A percentile compares a stretch with the other conserved stretches of the same genome.
phyloP scores from a whole-genome alignment of 2,113 vertebrate species.

The Gorsachius goisagi region DNA sequence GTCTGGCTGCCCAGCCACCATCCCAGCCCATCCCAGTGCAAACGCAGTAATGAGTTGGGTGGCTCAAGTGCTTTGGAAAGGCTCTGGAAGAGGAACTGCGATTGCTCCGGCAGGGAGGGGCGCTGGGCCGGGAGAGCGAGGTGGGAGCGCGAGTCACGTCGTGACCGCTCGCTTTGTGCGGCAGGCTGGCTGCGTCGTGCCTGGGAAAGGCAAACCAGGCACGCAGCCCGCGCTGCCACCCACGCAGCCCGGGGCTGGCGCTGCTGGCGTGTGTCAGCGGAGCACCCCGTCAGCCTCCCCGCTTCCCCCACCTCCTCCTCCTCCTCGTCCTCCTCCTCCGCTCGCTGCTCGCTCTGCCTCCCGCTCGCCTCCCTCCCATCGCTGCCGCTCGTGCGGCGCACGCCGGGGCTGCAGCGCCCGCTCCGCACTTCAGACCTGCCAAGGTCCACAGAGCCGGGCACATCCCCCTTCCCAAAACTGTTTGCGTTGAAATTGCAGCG shows the following conservation, averaged over 20 bases:
- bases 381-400: not conserved
- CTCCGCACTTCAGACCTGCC: not conserved
- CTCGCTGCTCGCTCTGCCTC: not conserved
- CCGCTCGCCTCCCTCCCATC: not conserved
- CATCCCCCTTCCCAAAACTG: not conserved
- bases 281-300: slow-evolving; percentile 19
- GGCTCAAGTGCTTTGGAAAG: not conserved
- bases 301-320: not conserved
- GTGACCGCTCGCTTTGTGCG: slow-evolving; percentile 29
- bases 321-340: not conserved
- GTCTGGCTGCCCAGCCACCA: not conserved
- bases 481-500: not conserved
- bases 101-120: not conserved
- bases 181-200: slow-evolving; percentile 57
- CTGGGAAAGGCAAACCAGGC: slow-evolving; percentile 70
- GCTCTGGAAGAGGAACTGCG: not conserved
- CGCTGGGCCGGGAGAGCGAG: not conserved
- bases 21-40: not conserved
- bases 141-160: not conserved
- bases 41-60: not conserved
- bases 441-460: not conserved
- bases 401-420: not conserved
- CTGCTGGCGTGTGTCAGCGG: slow-evolving; percentile 66
- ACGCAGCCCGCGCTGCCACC: slow-evolving; percentile 63
- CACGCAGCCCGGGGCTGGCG: slow-evolving; percentile 58